Conservation (phyloP, 2,113 vertebrate genomes). For the Xenus cinereus region DNA sequence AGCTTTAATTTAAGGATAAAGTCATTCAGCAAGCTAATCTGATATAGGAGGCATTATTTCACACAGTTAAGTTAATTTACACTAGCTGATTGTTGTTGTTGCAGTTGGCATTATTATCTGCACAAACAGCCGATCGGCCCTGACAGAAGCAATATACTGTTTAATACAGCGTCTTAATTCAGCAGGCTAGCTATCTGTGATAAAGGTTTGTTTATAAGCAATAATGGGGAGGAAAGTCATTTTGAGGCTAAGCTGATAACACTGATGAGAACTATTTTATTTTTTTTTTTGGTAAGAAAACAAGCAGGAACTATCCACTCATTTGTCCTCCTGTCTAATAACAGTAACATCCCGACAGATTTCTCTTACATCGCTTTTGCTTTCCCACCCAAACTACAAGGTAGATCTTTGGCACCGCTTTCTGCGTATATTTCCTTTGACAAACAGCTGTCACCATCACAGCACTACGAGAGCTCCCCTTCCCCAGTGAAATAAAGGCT, state of each 20-base stretch:
- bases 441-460: not conserved
- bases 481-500: not conserved
- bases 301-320: conserved; percentile 30
- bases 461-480: not conserved
- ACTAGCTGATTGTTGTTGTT: conserved; percentile 83
- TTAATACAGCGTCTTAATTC: conserved; percentile 82
- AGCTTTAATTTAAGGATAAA: conserved; percentile 88
- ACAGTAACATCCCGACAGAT: not conserved
- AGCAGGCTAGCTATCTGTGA: conserved; percentile 76
- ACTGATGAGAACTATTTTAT: conserved; percentile 71
- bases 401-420: not conserved
- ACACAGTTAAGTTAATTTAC: conserved; percentile 87
- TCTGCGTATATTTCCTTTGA: not conserved
- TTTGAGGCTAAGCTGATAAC: conserved; percentile 80
- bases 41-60: conserved; percentile 82
- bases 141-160: conserved; percentile 82
- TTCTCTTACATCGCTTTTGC: not conserved
- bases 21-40: conserved; percentile 84
- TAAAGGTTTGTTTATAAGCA: conserved; percentile 85
- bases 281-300: conserved; percentile 22
- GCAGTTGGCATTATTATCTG: conserved; percentile 83
- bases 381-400: not conserved
- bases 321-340: conserved; percentile 46
- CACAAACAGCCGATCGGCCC: conserved; percentile 81
- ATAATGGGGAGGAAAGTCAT: conserved; percentile 80